Base-by-base conservation (phyloP, 2,797 vertebrate genomes). In the Diceros bicornis region DNA sequence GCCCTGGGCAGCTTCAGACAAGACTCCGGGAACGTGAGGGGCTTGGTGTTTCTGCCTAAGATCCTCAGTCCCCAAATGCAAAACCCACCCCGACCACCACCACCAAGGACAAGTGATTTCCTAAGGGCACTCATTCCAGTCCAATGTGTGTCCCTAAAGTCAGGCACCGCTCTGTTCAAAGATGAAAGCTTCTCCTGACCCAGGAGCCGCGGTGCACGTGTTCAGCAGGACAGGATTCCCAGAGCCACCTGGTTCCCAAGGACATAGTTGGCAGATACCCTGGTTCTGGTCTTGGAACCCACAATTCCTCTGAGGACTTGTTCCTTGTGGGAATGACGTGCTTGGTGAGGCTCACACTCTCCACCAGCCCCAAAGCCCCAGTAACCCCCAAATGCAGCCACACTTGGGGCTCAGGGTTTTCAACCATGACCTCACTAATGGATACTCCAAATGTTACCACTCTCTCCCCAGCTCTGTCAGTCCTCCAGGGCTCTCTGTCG, bases 181-280 rank as follows among this genome's bases (percentile, higher is more conserved):
- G 34, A 82, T 1, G 6, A 47, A 91, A 41, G 78, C 7, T 41
- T 61, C 64, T 82, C 78, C 50, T 55, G 84, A 29, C 34, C 27
- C 13, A 44, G 27, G 41, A 75, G 61, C 50, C 0, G 0, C 34
- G 0, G 0, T 71, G 34, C 59, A 75, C 0, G 0, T 79, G 44
- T 18, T 77, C 29, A 77, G 81, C 23, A 75, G 52, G 66, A 50
- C 2, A 5, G 61, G 41, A 50, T 47, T 21, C 83, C 23, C 1
- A 6, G n/a, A 87, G 66, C 95, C 47, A 27, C 21, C 0, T 13
- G 6, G 18, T 52, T 25, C 32, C 69, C 1, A 6, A 32, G 18
- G 37, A 52, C 81, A 72, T 10, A 2, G 66, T 29, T 12, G 4
- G 68, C 68, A 62, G 69, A 69, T 23, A 37, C 7, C 50, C 50